These are phyloP conservation scores for Drosophila quinaria DNA, from an alignment of 2,888 invertebrate genomes.

Conservation along the genomic window DNA sequence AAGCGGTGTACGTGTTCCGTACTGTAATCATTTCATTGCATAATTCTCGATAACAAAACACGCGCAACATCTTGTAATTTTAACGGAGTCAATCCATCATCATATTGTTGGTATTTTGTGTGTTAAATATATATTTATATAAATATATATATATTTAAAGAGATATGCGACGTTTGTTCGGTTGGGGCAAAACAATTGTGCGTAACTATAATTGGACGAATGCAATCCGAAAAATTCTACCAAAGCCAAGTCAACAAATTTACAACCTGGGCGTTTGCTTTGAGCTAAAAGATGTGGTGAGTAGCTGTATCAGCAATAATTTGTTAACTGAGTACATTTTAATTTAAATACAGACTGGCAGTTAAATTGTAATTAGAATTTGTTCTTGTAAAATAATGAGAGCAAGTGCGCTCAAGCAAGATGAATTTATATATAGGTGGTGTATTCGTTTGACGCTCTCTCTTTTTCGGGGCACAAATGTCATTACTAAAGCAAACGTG, in stretches of 20 bases:
- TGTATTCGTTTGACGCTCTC: too few relatives aligned
- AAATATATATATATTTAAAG: conserved; percentile 28
- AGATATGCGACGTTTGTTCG: conserved; percentile 56
- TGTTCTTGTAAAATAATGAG: background rate
- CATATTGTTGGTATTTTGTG: conserved; percentile 32
- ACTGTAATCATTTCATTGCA: conserved; percentile 60
- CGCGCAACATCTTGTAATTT: conserved; percentile 31
- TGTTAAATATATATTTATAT: conserved; percentile 40
- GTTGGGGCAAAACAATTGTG: conserved; percentile 17
- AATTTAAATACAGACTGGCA: background rate
- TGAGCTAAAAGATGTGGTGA: conserved; percentile 62
- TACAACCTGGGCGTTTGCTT: conserved; percentile 73
- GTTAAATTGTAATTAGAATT: conserved; percentile 11
- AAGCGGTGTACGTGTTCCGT: conserved; percentile 14
- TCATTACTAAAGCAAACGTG: too few relatives aligned
- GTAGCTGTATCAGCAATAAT: conserved; percentile 10
- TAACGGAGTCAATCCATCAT: conserved; percentile 25
- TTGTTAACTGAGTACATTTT: background rate
- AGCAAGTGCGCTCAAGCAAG: too few relatives aligned
- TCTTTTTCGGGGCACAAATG: too few relatives aligned
- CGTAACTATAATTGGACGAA: conserved; percentile 47
- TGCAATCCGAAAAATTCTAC: conserved; percentile 48
- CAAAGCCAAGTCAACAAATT: conserved; percentile 54
- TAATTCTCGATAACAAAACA: conserved; percentile 68
- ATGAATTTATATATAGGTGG: too few relatives aligned